phyloP scores from a whole-genome alignment of 1,140 invertebrate species.

The Thrips palmi region DNA sequence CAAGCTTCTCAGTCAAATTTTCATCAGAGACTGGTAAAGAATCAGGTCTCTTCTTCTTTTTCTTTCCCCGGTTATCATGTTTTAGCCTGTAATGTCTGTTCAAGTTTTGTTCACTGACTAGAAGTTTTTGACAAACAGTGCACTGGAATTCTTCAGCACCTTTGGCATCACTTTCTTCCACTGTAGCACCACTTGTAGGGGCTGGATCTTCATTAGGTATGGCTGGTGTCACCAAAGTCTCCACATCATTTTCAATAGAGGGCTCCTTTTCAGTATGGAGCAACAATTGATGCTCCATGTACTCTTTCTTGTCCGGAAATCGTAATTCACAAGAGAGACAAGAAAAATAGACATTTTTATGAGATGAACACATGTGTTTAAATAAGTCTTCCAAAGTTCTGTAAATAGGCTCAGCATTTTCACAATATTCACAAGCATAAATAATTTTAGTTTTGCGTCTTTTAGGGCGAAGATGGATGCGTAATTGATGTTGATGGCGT shows the following conservation, averaged over 20 bases:
- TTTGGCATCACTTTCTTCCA: background rate
- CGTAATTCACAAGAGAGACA: too few species aligned
- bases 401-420: too few species aligned
- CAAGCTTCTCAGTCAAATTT: conserved; percentile 9
- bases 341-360: too few species aligned
- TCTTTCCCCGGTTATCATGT: background rate
- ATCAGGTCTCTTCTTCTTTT: conserved; percentile 7
- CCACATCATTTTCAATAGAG: too few species aligned
- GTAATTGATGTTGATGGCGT: too few species aligned
- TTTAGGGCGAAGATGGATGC: conserved; percentile 7
- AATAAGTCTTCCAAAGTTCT: too few species aligned
- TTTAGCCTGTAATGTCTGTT: conserved; percentile 7
- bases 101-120: conserved; percentile 7
- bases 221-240: too few species aligned
- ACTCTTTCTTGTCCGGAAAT: too few species aligned
- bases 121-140: conserved; percentile 10
- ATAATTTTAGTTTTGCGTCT: conserved; percentile 6
- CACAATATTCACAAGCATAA: conserved; percentile 8
- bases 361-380: too few species aligned
- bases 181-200: background rate
- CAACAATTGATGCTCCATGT: too few species aligned
- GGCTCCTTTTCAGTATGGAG: too few species aligned
- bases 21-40: background rate
- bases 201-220: conserved; percentile 1
- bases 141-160: conserved; percentile 3